Evolutionary conservation across 2,888 invertebrate genomes (phyloP).

Genomic region (Gerosis bhagava): DNA sequence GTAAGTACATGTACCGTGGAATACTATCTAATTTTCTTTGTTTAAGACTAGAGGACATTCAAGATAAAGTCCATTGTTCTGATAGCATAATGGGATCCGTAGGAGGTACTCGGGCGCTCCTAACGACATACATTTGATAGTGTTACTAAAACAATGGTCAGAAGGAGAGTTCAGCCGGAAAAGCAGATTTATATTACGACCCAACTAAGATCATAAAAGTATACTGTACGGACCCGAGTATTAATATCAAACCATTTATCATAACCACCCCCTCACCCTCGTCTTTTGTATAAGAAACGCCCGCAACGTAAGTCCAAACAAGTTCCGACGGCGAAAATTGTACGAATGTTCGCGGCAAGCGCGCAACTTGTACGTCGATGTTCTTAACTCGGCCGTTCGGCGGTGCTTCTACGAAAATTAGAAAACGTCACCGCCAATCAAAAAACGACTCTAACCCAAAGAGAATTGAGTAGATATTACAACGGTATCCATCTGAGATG

Average conservation of each 20-base stretch:
- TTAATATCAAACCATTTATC: conserved; percentile 79
- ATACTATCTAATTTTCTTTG: conserved; percentile 12
- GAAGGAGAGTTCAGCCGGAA: conserved; percentile 57
- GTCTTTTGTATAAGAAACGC: conserved; percentile 79
- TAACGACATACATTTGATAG: conserved; percentile 38
- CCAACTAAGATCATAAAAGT: conserved; percentile 82
- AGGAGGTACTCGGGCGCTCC: conserved; percentile 21
- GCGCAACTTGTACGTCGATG: conserved; percentile 73
- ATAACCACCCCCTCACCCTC: conserved; percentile 62
- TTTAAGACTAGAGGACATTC: conserved; percentile 6
- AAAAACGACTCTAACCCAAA: conserved; percentile 32
- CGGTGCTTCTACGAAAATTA: conserved; percentile 77
- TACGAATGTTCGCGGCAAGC: conserved; percentile 74
- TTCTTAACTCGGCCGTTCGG: conserved; percentile 79
- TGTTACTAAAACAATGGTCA: conserved; percentile 45
- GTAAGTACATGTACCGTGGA: conserved; percentile 9
- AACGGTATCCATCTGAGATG: too few species aligned
- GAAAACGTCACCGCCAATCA: conserved; percentile 51
- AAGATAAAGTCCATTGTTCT: conserved; percentile 11
- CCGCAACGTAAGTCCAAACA: conserved; percentile 69
- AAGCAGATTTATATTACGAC: conserved; percentile 77
- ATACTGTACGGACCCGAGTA: conserved; percentile 70
- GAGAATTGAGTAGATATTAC: too few species aligned
- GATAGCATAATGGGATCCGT: conserved; percentile 12
- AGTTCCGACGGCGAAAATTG: conserved; percentile 75